phyloP scores from a whole-genome alignment of 2,888 invertebrate species.

The Pseudeuparius sepicola region DNA sequence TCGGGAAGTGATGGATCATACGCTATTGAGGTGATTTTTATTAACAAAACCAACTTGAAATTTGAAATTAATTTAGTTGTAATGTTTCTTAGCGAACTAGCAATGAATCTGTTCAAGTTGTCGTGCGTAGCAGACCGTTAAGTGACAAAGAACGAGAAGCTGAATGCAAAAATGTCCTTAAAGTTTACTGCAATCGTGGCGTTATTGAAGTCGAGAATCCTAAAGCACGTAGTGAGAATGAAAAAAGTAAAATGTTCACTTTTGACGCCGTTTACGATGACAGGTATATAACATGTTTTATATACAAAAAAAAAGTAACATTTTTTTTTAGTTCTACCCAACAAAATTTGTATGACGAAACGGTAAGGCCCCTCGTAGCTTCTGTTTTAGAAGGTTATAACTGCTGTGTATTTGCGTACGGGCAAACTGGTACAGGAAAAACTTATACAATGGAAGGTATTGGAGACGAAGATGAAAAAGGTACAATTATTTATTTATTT shows the following conservation, averaged over 20 bases:
- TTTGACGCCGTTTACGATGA: constrained; percentile 96
- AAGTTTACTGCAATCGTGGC: constrained; percentile 76
- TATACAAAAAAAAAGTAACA: not conserved
- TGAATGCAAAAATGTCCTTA: constrained; percentile 69
- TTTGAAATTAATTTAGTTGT: too few relatives aligned
- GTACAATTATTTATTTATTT: too few relatives aligned
- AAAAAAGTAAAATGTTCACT: constrained; percentile 86
- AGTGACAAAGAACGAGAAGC: constrained; percentile 73
- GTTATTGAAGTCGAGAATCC: constrained; percentile 86
- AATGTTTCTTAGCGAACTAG: constrained; percentile 21
- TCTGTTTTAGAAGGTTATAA: constrained; percentile 97
- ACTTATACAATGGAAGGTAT: constrained; percentile 69
- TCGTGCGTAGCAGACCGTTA: constrained; percentile 94
- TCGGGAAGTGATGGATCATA: too few relatives aligned
- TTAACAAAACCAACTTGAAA: too few relatives aligned
- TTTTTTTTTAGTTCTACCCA: constrained; percentile 61
- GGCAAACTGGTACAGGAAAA: constrained; percentile 95
- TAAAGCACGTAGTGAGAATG: constrained; percentile 53
- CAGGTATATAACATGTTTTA: constrained; percentile 46
- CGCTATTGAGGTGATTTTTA: too few relatives aligned
- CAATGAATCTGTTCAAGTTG: constrained; percentile 90
- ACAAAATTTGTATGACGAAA: constrained; percentile 90
- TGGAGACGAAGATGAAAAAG: constrained; percentile 37
- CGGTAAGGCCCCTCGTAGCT: constrained; percentile 87
- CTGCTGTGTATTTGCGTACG: constrained; percentile 98